Conservation (phyloP, 2,888 invertebrate species). For the Rhingia rostrata region DNA sequence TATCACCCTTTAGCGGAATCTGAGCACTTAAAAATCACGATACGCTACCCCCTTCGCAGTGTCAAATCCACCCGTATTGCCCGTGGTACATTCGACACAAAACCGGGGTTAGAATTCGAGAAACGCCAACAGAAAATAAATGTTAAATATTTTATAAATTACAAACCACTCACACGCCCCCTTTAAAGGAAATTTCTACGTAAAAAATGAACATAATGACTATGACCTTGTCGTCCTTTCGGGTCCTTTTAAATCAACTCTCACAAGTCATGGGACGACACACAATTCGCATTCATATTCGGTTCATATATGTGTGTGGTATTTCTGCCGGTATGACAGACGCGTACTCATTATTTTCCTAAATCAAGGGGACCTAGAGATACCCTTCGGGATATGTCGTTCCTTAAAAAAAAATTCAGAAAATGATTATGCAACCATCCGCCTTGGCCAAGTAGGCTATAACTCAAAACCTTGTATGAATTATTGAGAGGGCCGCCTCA, state of each 20-base stretch:
- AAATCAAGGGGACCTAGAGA: constrained; percentile 38
- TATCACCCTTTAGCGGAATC: constrained; percentile 62
- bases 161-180: constrained; percentile 44
- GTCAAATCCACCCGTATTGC: constrained; percentile 36
- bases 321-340: constrained; percentile 36
- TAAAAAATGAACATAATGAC: constrained; percentile 37
- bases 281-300: constrained; percentile 33
- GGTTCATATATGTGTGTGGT: constrained; percentile 20
- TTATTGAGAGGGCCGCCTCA: constrained; percentile 61
- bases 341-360: constrained; percentile 51
- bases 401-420: constrained; percentile 33
- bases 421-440: not conserved
- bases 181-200: not conserved
- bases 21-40: constrained; percentile 28
- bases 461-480: constrained; percentile 55
- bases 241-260: constrained; percentile 24
- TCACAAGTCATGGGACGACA: constrained; percentile 40
- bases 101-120: not conserved
- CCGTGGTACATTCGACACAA: constrained; percentile 41
- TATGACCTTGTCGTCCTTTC: constrained; percentile 45
- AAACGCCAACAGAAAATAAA: constrained; percentile 33
- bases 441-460: constrained; percentile 21
- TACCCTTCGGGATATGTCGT: constrained; percentile 53
- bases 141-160: constrained; percentile 68
- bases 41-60: not conserved